phyloP scores from a whole-genome alignment of 2,113 vertebrate genomes.

The Hydrolagus affinis region DNA sequence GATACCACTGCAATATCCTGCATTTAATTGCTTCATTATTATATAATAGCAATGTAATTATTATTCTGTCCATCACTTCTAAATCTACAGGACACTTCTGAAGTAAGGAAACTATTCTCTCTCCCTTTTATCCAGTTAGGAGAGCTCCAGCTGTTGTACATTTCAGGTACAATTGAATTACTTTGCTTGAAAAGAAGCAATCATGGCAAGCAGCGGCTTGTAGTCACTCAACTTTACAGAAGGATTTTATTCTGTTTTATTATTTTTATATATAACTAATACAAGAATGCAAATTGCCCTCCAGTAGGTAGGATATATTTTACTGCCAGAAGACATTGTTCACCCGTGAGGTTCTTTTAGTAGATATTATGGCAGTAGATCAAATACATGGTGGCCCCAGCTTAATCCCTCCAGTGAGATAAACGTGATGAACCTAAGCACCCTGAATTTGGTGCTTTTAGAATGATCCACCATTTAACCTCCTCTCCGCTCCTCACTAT shows the following conservation, averaged over 20 bases:
- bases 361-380: conserved; percentile 5
- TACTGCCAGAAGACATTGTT: conserved; percentile 18
- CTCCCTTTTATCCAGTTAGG: not conserved
- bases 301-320: not conserved
- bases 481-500: not conserved
- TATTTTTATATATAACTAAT: not conserved
- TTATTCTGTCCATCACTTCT: not conserved
- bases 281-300: conserved; percentile 11
- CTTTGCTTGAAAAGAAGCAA: conserved; percentile 6
- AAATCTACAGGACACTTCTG: not conserved
- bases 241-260: not conserved
- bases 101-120: not conserved
- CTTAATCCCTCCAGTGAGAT: not conserved
- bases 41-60: not conserved
- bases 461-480: not conserved
- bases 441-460: not conserved
- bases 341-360: conserved; percentile 5
- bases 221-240: not conserved
- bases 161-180: not conserved
- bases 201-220: conserved; percentile 11
- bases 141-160: not conserved
- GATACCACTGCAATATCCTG: not conserved
- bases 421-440: not conserved
- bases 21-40: not conserved
- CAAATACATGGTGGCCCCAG: not conserved